Conservation (phyloP, 2,888 invertebrate species). For the Mactromeris polynyma region DNA sequence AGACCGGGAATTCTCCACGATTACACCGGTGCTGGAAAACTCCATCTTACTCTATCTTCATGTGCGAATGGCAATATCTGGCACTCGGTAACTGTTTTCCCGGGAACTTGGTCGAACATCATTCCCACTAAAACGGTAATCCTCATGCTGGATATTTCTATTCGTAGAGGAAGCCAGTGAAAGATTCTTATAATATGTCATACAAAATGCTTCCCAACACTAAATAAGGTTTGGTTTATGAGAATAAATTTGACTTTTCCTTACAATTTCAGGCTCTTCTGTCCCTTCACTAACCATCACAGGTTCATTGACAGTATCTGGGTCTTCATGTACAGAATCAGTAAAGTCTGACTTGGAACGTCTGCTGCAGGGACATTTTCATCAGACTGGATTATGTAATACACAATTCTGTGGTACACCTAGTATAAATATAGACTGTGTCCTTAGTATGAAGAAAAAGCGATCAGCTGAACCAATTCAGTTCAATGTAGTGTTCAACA, state of each 20-base stretch:
- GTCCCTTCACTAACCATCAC: conserved; percentile 46
- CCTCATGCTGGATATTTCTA: too few relatives aligned
- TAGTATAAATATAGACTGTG: conserved; percentile 74
- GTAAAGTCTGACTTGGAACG: conserved; percentile 60
- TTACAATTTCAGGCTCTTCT: conserved; percentile 58
- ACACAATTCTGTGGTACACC: conserved; percentile 61
- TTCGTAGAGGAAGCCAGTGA: too few relatives aligned
- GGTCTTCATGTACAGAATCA: conserved; percentile 71
- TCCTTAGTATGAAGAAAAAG: conserved; percentile 44
- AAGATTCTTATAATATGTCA: too few relatives aligned
- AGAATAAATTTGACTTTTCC: background rate
- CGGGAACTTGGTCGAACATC: too few relatives aligned
- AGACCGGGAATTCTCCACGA: too few relatives aligned
- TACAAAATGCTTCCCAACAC: too few relatives aligned
- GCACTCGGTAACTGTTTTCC: too few relatives aligned
- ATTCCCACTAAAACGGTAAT: too few relatives aligned
- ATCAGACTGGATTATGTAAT: conserved; percentile 73
- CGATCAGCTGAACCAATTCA: conserved; percentile 61
- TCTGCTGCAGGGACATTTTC: conserved; percentile 70
- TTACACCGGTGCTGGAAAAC: too few relatives aligned
- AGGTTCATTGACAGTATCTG: conserved; percentile 70
- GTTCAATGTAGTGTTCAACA: conserved; percentile 56
- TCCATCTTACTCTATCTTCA: too few relatives aligned
- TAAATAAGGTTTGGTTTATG: too few relatives aligned
- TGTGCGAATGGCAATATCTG: too few relatives aligned